A percentile compares a stretch with the other conserved stretches of the same genome.
Conservation (phyloP, 2,888 invertebrate species). For the Microdon myrmicae region DNA sequence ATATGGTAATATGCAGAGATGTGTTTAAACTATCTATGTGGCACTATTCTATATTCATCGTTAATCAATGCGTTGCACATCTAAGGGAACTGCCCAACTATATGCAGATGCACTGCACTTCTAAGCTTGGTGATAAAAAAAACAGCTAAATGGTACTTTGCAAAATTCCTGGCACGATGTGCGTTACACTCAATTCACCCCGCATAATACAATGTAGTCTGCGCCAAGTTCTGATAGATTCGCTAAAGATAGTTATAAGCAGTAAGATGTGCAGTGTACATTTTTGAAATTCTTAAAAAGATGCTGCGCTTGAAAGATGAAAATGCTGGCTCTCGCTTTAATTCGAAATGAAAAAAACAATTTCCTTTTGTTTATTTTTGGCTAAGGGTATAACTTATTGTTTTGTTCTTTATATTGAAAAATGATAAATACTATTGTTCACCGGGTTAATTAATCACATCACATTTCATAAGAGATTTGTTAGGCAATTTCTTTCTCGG, state of each 20-base stretch:
- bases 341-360: too few species aligned
- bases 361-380: constrained; percentile 12
- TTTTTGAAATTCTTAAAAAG: constrained; percentile 16
- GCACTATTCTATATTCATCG: constrained; percentile 34
- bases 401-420: too few species aligned
- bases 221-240: constrained; percentile 39
- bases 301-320: background rate
- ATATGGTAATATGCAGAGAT: too few species aligned
- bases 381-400: constrained; percentile 25
- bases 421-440: constrained; percentile 45
- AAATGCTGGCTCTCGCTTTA: too few species aligned
- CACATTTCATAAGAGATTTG: constrained; percentile 44
- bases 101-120: too few species aligned
- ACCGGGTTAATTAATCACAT: constrained; percentile 27
- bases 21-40: constrained; percentile 8
- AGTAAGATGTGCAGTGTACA: constrained; percentile 22
- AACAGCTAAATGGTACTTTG: constrained; percentile 19
- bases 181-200: constrained; percentile 6
- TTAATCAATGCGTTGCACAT: constrained; percentile 25
- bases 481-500: constrained; percentile 33
- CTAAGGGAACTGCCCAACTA: constrained; percentile 35
- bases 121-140: constrained; percentile 2
- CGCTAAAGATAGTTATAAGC: constrained; percentile 38
- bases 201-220: background rate
- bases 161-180: constrained; percentile 43